Conservation (phyloP, 2,888 invertebrate genomes). For the Troides oblongomaculatus region DNA sequence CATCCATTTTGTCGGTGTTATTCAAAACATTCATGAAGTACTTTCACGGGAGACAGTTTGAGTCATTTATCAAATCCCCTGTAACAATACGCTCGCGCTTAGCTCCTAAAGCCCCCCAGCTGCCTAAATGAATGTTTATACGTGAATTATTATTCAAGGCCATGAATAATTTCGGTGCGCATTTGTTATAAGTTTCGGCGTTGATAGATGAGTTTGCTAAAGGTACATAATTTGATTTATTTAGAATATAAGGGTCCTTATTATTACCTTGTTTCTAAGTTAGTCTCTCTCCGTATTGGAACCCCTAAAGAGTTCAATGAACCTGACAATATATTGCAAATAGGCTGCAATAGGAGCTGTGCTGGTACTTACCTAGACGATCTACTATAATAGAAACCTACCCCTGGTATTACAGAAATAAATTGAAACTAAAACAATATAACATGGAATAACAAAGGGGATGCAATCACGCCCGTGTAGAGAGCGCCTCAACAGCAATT, state of each 20-base stretch:
- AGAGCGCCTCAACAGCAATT: not conserved
- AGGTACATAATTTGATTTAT: not conserved
- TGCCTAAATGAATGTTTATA: not conserved
- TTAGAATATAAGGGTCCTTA: no score
- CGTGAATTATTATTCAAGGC: not conserved
- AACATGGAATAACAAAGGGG: not conserved
- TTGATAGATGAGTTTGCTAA: conserved; percentile 7
- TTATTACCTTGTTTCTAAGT: no score
- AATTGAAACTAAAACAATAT: not conserved
- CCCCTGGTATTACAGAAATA: not conserved
- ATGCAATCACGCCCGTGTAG: conserved; percentile 10
- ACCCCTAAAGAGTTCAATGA: no score
- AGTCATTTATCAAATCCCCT: not conserved
- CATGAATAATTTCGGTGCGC: conserved; percentile 1
- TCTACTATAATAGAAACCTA: no score
- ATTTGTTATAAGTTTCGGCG: conserved; percentile 3
- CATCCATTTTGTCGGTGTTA: not conserved
- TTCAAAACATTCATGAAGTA: not conserved
- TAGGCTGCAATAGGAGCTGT: no score
- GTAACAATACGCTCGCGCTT: conserved; percentile 1
- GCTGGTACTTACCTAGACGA: no score
- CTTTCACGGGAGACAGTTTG: not conserved
- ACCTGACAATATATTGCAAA: no score
- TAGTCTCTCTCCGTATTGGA: no score
- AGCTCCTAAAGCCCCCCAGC: not conserved